Base-by-base conservation (phyloP, 1,140 invertebrate species). In the Cepaea nemoralis region DNA sequence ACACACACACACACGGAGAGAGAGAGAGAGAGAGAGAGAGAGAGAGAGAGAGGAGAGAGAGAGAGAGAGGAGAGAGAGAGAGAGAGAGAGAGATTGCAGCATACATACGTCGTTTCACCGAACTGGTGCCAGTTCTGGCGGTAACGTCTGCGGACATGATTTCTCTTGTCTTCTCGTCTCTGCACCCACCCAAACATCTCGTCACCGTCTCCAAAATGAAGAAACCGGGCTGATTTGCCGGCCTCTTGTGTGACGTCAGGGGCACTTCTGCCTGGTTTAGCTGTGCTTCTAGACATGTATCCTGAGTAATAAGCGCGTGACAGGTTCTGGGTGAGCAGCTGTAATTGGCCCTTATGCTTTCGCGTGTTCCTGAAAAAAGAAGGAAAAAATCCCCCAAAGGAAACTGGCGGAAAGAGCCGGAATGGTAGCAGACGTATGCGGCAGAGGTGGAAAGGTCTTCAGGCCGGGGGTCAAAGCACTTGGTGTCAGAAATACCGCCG, bases 291-390 rank as follows among this genome's bases (percentile, higher is more conserved):
- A 73, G 70, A 73, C 70, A 42, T 42, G 70, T 73, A 73, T 73
- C 70, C 45, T 27, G 8, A 8, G 33, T 45, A 40, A 73, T 33
- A 73, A 73, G 70, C 14, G 27, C 69, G 33, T 27, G 35, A 35
- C n/a, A 6, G 70, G 24, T 35, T 40, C 10, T 40, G n/a, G 5
- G 40, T 73, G 40, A 73, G 70, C 37, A 40, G 37, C 70, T 10
- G 40, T 73, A 73, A 73, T 73, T 73, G 40, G 70, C 70, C 39
- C 70, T 73, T 42, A n/a, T 39, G 45, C n/a, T 70, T 35, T 22
- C 35, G 10, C 19, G 69, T 22, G 12, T 70, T 12, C 2, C 69
- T 12, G 3, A 3, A 14, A n/a, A 10, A 35, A 66, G 10, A n/a
- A 66, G 24, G 59, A 66, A n/a, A n/a, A n/a, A n/a, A n/a, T n/a